These are phyloP conservation scores for Paradisaea rubra DNA, from an alignment of 2,113 vertebrate species.

Conservation along the genomic window DNA sequence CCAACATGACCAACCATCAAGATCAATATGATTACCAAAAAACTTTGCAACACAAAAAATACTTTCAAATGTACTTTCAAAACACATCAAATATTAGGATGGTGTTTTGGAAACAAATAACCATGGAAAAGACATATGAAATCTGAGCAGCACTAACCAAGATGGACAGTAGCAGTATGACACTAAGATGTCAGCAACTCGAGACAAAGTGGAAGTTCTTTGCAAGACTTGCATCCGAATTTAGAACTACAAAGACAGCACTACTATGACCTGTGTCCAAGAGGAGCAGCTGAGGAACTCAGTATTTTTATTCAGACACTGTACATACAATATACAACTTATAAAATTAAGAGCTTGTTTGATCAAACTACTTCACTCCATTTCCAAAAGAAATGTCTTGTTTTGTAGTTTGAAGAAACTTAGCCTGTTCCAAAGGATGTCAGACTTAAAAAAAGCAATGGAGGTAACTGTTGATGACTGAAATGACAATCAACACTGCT, in stretches of 20 bases:
- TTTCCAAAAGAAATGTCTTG: background rate
- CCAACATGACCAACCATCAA: background rate
- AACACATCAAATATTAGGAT: background rate
- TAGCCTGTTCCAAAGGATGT: background rate
- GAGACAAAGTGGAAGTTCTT: background rate
- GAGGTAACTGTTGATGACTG: background rate
- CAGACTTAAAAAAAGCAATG: background rate
- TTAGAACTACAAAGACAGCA: background rate
- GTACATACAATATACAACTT: background rate
- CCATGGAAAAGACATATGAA: background rate
- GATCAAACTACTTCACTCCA: background rate
- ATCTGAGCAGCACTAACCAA: background rate
- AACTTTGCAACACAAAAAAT: background rate
- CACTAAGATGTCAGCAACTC: background rate
- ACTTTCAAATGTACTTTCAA: background rate
- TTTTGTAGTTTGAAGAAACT: background rate
- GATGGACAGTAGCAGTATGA: background rate
- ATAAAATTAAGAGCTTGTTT: background rate
- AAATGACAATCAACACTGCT: background rate
- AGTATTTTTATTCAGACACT: background rate
- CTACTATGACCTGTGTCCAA: background rate
- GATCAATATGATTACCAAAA: background rate
- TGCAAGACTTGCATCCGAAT: background rate
- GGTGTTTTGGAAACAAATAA: background rate
- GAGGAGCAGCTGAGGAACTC: background rate